Evolutionary conservation across 2,113 vertebrate genomes (phyloP).

Genomic region (Aptenodytes forsteri): DNA sequence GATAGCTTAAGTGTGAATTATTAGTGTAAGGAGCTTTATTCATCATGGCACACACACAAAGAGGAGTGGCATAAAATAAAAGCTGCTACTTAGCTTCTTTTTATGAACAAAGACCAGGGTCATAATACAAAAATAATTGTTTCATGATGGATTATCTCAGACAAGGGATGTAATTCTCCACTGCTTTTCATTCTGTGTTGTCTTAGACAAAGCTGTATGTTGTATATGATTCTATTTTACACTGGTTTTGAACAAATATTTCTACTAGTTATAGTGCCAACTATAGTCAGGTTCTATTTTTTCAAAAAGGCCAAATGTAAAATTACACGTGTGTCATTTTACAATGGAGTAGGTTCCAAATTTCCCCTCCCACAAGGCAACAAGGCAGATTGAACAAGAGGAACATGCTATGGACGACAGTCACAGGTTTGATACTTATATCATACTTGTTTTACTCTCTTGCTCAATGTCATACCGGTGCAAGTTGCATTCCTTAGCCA

Average conservation of each 20-base stretch:
- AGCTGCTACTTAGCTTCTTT: background rate
- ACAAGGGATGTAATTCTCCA: background rate
- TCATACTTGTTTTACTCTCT: background rate
- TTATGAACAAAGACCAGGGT: background rate
- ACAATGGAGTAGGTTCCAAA: background rate
- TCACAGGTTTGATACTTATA: background rate
- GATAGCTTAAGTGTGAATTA: background rate
- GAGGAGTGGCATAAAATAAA: background rate
- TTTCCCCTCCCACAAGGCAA: background rate
- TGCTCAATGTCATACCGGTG: background rate
- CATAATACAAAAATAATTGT: background rate
- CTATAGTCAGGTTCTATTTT: background rate
- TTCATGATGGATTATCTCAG: background rate
- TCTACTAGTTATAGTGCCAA: background rate
- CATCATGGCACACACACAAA: background rate
- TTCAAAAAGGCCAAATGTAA: background rate
- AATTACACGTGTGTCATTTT: background rate
- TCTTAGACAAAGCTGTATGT: background rate
- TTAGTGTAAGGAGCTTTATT: constrained; percentile 6
- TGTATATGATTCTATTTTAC: background rate
- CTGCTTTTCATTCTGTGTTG: background rate
- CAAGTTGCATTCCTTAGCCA: background rate
- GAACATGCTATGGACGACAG: background rate
- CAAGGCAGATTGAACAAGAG: background rate
- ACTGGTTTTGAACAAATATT: background rate